Percentiles rank a stretch among this genome's conserved stretches.
phyloP scores from a whole-genome alignment of 2,888 invertebrate genomes.

The Perithous albicinctus region DNA sequence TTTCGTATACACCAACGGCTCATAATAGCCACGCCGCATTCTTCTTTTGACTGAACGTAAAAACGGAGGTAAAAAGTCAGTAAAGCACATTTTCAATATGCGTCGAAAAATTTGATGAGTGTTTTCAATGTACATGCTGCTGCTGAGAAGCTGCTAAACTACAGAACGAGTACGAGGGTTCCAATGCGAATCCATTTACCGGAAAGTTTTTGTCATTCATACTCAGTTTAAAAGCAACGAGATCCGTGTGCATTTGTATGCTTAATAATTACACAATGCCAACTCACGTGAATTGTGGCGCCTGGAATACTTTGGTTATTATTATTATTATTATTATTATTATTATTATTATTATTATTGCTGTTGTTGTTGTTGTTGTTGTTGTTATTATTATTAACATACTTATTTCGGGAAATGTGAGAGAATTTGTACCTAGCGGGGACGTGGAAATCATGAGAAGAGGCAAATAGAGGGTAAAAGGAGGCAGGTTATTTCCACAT shows the following conservation, averaged over 20 bases:
- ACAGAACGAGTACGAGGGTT: neutral
- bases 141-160: too few species aligned
- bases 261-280: conserved; percentile 6
- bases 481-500: conserved; percentile 49
- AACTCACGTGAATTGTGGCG: neutral
- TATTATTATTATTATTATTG: conserved; percentile 28
- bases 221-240: neutral
- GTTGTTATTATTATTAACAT: conserved; percentile 25
- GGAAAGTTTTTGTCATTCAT: neutral
- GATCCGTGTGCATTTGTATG: neutral
- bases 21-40: conserved; percentile 12
- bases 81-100: conserved; percentile 5
- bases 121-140: too few species aligned
- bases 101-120: conserved; percentile 20
- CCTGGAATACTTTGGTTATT: neutral
- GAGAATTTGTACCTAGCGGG: neutral
- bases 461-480: conserved; percentile 2
- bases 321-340: conserved; percentile 27
- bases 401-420: conserved; percentile 14
- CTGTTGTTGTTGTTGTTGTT: too few species aligned
- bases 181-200: neutral
- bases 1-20: neutral
- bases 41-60: neutral
- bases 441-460: neutral
- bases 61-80: neutral